Evolutionary conservation across 2,113 vertebrate species (phyloP).

Genomic region (Halichoerus grypus): DNA sequence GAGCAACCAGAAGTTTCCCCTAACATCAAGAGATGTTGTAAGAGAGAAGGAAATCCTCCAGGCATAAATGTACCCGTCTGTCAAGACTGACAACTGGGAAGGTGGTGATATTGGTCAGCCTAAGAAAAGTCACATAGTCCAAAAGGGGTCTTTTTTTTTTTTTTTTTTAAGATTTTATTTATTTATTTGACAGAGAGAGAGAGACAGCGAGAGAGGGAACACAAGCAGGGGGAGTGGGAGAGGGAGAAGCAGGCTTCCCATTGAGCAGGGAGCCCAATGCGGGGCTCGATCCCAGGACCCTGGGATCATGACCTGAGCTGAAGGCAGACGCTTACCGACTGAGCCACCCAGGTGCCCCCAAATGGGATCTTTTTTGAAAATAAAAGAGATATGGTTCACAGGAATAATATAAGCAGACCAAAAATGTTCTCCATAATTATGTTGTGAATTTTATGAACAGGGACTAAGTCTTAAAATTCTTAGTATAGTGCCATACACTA

Average conservation of each 20-base stretch:
- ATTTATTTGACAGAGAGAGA: too few species aligned
- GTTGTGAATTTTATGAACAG: not conserved
- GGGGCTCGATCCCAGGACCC: too few species aligned
- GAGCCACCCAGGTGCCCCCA: not conserved
- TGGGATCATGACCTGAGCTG: too few species aligned
- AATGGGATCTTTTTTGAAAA: conserved; percentile 6
- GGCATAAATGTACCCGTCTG: not conserved
- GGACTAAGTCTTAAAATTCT: conserved; percentile 21
- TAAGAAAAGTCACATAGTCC: not conserved
- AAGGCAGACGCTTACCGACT: too few species aligned
- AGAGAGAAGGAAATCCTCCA: not conserved
- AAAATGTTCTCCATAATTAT: not conserved
- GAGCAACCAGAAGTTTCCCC: not conserved
- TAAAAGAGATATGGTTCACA: not conserved
- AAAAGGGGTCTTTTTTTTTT: not conserved
- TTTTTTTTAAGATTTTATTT: too few species aligned
- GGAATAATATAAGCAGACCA: not conserved
- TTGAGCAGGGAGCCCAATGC: too few species aligned
- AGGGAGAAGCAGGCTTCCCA: too few species aligned
- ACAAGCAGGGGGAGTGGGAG: too few species aligned
- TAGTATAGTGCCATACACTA: not conserved
- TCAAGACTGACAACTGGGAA: not conserved
- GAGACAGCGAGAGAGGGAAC: too few species aligned
- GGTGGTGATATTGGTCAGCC: not conserved
- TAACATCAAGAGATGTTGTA: not conserved